These are phyloP conservation scores for Pollenia angustigena DNA, from an alignment of 2,888 invertebrate species.

Conservation along the genomic window DNA sequence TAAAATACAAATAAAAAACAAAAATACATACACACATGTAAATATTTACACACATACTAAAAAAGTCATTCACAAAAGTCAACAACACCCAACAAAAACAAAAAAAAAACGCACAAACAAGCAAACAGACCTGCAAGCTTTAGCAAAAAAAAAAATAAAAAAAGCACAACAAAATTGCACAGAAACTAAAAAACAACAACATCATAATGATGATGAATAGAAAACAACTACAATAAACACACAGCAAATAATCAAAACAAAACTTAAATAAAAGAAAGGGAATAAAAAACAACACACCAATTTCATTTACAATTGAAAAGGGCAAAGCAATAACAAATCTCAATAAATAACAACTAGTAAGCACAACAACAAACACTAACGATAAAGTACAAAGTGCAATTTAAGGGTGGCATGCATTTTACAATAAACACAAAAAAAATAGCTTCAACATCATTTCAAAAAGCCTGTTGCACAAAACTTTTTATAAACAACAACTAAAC, in stretches of 20 bases:
- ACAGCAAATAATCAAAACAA: constrained; percentile 63
- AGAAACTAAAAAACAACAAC: constrained; percentile 46
- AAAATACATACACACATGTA: constrained; percentile 44
- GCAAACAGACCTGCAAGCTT: constrained; percentile 30
- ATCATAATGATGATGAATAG: constrained; percentile 38
- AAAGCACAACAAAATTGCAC: not conserved
- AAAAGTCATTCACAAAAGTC: constrained; percentile 74
- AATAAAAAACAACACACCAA: constrained; percentile 27
- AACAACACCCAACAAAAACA: constrained; percentile 65
- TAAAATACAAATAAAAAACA: constrained; percentile 40
- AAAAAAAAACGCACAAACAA: constrained; percentile 36
- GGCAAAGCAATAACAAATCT: constrained; percentile 61
- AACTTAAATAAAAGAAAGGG: constrained; percentile 28
- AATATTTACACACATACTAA: not conserved
- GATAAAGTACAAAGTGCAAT: constrained; percentile 71
- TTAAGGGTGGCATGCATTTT: constrained; percentile 61
- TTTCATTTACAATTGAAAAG: constrained; percentile 62
- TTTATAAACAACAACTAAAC: not conserved
- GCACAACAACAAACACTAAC: constrained; percentile 51
- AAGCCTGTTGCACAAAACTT: constrained; percentile 59
- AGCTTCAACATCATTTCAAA: not conserved
- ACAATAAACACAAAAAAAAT: not conserved
- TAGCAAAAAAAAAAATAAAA: constrained; percentile 2
- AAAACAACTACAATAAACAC: constrained; percentile 64
- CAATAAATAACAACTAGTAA: constrained; percentile 16